These are phyloP conservation scores for Torymus texanus DNA, from an alignment of 2,888 invertebrate species.

Conservation along the genomic window DNA sequence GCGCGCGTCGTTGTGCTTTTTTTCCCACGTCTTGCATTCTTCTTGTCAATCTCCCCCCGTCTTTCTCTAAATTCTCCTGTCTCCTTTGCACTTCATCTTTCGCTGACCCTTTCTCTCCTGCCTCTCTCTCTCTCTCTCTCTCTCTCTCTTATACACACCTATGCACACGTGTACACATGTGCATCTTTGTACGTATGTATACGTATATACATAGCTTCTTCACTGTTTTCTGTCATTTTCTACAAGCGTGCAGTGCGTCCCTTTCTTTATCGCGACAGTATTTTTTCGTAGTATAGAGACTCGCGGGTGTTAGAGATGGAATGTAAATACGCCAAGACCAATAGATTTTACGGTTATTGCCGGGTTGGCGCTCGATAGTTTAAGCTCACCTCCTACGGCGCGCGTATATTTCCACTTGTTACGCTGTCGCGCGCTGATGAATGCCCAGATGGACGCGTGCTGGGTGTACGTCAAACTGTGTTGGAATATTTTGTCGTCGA, in stretches of 20 bases:
- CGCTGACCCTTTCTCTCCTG: not conserved
- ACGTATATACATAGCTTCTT: too few species aligned
- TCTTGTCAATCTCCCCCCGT: conserved; percentile 24
- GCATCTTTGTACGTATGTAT: too few species aligned
- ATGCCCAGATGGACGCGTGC: not conserved
- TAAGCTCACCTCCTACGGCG: not conserved
- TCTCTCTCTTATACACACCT: not conserved
- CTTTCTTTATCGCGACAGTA: conserved; percentile 14
- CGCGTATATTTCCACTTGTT: conserved; percentile 24
- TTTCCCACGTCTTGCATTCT: conserved; percentile 31
- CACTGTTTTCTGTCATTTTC: conserved; percentile 24
- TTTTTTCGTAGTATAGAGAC: not conserved
- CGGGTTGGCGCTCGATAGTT: conserved; percentile 55
- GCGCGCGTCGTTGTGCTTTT: not conserved
- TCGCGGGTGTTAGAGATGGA: conserved; percentile 61
- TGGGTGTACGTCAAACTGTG: too few species aligned
- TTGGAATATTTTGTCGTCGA: too few species aligned
- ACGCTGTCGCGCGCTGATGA: conserved; percentile 13
- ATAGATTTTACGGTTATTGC: conserved; percentile 67
- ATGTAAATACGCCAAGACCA: conserved; percentile 66
- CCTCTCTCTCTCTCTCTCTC: not conserved
- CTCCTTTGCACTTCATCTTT: conserved; percentile 34
- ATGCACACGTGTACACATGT: too few species aligned
- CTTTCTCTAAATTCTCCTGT: conserved; percentile 23
- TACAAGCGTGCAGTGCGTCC: conserved; percentile 33